Percentiles rank a stretch among this genome's conserved stretches.
Conservation (phyloP, 2,888 invertebrate genomes). For the Andrena bicolor region DNA sequence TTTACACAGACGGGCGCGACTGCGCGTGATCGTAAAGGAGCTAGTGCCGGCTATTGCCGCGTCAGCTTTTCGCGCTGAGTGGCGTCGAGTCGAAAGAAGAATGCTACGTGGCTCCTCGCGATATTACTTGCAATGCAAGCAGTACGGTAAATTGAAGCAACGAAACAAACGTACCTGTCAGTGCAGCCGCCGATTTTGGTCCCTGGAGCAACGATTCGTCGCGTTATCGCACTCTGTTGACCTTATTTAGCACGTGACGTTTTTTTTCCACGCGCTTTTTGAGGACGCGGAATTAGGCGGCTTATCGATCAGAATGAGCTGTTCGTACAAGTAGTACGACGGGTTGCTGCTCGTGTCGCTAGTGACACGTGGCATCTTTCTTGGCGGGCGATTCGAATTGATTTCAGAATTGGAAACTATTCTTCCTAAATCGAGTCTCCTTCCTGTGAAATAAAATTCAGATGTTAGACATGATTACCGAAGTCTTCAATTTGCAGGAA, state of each 20-base stretch:
- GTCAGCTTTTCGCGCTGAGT: slow-evolving; percentile 45
- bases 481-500: too few species aligned
- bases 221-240: slow-evolving; percentile 58
- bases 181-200: neutral
- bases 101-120: slow-evolving; percentile 17
- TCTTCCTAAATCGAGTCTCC: too few species aligned
- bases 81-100: neutral
- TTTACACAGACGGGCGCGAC: neutral
- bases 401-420: neutral
- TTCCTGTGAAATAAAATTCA: too few species aligned
- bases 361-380: neutral
- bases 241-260: slow-evolving; percentile 58
- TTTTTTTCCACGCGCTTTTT: slow-evolving; percentile 10
- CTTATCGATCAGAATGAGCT: slow-evolving; percentile 48
- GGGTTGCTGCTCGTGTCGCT: slow-evolving; percentile 31
- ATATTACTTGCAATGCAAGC: slow-evolving; percentile 3
- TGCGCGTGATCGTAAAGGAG: neutral
- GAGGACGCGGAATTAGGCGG: neutral
- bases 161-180: slow-evolving; percentile 34
- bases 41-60: slow-evolving; percentile 47
- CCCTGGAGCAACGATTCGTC: slow-evolving; percentile 9
- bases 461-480: too few species aligned
- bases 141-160: neutral
- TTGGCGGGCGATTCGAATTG: slow-evolving; percentile 27
- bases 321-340: slow-evolving; percentile 20